phyloP scores from a whole-genome alignment of 2,888 invertebrate genomes.

The Epirrhoe alternata region DNA sequence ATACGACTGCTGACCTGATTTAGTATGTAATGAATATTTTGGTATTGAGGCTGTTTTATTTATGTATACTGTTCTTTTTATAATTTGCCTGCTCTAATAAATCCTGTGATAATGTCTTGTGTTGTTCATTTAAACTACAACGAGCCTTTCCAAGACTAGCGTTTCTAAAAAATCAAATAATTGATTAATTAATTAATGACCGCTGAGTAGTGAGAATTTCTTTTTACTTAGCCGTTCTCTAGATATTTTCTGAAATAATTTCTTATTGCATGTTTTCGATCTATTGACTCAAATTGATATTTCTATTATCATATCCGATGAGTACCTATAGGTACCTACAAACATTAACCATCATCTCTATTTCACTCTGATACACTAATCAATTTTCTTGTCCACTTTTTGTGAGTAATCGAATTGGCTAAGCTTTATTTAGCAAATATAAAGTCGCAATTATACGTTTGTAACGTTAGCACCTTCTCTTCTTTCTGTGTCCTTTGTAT shows the following conservation, averaged over 20 bases:
- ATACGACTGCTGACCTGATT: not conserved
- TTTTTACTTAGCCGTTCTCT: too few relatives aligned
- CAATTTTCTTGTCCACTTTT: too few relatives aligned
- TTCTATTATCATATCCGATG: too few relatives aligned
- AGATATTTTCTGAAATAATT: too few relatives aligned
- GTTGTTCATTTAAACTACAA: constrained; percentile 3
- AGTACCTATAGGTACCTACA: too few relatives aligned
- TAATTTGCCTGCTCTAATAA: constrained; percentile 39
- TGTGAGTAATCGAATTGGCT: constrained; percentile 1
- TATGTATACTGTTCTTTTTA: constrained; percentile 15
- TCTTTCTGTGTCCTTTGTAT: constrained; percentile 38
- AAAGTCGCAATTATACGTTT: constrained; percentile 37
- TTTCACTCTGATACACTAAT: too few relatives aligned
- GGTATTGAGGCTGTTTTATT: constrained; percentile 33
- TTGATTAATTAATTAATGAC: too few relatives aligned
- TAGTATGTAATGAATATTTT: constrained; percentile 7
- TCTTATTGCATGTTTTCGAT: too few relatives aligned
- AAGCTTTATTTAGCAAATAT: constrained; percentile 35
- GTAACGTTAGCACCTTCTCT: constrained; percentile 40
- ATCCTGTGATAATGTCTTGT: constrained; percentile 33
- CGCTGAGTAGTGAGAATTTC: not conserved
- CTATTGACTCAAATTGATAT: too few relatives aligned
- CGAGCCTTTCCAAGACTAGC: not conserved
- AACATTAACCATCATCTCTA: too few relatives aligned
- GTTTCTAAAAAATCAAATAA: too few relatives aligned